phyloP scores from a whole-genome alignment of 2,797 vertebrate species.

The Lepilemur septentrionalis region DNA sequence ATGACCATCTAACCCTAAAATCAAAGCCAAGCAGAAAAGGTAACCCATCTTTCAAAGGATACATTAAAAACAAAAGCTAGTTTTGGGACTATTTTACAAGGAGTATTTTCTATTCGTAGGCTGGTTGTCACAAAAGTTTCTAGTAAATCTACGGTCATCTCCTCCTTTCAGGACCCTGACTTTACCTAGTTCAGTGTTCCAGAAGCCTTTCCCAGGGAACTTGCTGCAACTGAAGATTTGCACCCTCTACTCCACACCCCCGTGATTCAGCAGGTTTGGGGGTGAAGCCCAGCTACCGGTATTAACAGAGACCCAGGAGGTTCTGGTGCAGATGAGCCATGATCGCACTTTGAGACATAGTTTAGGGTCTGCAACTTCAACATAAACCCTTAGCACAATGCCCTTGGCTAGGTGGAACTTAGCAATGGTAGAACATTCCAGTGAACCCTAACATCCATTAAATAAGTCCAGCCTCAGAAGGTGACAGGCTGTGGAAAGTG shows the following conservation, averaged over 20 bases:
- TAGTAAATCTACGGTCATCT: background rate
- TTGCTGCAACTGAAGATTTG: background rate
- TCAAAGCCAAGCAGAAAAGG: background rate
- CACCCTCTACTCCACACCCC: background rate
- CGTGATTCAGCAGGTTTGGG: background rate
- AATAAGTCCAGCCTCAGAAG: background rate
- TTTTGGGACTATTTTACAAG: background rate
- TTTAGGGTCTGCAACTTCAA: background rate
- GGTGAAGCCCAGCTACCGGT: background rate
- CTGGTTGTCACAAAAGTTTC: background rate
- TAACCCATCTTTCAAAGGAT: background rate
- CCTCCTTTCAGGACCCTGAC: background rate
- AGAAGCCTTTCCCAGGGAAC: background rate
- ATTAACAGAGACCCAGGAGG: background rate
- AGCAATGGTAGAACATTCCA: too few relatives aligned
- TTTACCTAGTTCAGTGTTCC: background rate
- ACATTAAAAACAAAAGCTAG: background rate
- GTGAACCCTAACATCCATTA: background rate
- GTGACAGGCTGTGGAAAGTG: background rate
- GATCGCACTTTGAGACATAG: background rate
- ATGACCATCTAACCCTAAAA: background rate
- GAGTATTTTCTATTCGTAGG: background rate
- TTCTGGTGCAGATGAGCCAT: background rate
- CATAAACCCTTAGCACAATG: background rate
- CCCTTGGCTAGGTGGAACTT: background rate